phyloP scores from a whole-genome alignment of 2,113 vertebrate species.

The Dendropsophus ebraccatus region DNA sequence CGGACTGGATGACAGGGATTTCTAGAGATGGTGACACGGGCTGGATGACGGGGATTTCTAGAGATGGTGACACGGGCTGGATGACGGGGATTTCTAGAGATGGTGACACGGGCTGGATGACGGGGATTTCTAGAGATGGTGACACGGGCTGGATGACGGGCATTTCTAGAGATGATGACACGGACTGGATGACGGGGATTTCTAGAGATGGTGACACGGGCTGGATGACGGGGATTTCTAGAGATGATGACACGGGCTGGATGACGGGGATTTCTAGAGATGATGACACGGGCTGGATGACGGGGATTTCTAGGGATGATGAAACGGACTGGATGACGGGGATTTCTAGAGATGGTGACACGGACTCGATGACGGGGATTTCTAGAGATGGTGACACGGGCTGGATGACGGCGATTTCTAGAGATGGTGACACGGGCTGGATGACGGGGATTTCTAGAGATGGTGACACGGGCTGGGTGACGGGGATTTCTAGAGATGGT shows the following conservation, averaged over 20 bases:
- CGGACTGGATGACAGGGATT: too few species aligned
- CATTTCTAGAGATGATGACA: not conserved
- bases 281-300: too few species aligned
- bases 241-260: not conserved
- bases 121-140: not conserved
- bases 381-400: not conserved
- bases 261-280: conserved; percentile 2
- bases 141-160: too few species aligned
- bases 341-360: too few species aligned
- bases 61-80: too few species aligned
- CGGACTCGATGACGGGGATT: too few species aligned
- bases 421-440: too few species aligned
- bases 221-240: not conserved
- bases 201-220: too few species aligned
- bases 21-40: not conserved
- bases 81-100: not conserved
- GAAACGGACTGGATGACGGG: conserved; percentile 10
- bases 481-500: not conserved
- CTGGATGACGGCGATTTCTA: not conserved
- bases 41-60: conserved; percentile 1
- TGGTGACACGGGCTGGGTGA: conserved; percentile 7
- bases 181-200: conserved; percentile 12
- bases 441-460: not conserved
- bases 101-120: conserved; percentile 8
- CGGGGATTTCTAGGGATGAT: not conserved